Evolutionary conservation across 2,888 invertebrate species (phyloP).

Genomic region (Drosophila pegasa): DNA sequence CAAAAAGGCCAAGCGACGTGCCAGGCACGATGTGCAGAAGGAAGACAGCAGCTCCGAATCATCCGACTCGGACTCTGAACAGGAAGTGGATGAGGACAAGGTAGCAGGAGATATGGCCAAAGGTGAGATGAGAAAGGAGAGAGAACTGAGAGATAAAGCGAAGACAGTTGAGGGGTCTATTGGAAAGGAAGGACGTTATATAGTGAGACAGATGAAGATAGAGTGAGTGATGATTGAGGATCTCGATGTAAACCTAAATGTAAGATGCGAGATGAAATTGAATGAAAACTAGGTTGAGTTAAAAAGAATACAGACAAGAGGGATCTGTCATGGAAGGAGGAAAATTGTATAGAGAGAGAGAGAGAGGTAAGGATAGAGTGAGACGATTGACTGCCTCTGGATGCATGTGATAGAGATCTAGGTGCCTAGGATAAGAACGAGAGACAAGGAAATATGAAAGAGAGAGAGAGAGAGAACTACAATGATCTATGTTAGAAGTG

Average conservation of each 20-base stretch:
- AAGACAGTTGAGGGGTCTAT: no score
- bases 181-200: no score
- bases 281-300: no score
- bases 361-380: neutral
- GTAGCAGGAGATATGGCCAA: constrained; percentile 66
- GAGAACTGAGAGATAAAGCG: neutral
- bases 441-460: neutral
- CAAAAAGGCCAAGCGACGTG: constrained; percentile 83
- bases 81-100: constrained; percentile 68
- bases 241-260: no score
- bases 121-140: constrained; percentile 42
- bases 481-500: neutral
- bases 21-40: constrained; percentile 69
- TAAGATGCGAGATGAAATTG: no score
- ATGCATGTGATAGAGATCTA: no score
- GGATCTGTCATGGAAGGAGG: no score
- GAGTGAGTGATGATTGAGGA: no score
- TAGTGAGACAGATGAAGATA: no score
- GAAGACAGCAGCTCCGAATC: constrained; percentile 69
- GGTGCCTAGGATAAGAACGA: neutral
- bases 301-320: no score
- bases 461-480: neutral
- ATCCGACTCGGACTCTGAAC: constrained; percentile 75
- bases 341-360: neutral
- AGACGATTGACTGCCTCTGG: neutral